Conservation (phyloP, 2,113 vertebrate genomes). For the Jaculus jaculus region DNA sequence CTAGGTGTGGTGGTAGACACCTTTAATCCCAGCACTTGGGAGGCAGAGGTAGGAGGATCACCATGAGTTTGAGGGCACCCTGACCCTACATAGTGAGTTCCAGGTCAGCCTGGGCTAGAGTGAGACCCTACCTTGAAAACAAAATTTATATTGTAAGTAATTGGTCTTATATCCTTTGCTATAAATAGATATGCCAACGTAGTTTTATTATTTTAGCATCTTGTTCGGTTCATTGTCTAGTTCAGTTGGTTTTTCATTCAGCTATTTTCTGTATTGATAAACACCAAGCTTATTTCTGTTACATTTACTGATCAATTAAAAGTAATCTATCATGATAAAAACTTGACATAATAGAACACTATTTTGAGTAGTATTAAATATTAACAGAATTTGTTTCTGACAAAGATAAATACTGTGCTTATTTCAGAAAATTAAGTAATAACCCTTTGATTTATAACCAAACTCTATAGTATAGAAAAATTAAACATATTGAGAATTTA, state of each 20-base stretch:
- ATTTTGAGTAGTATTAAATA: background rate
- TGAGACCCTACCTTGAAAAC: too few relatives aligned
- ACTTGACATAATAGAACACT: background rate
- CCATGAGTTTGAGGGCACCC: too few relatives aligned
- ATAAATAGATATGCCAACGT: background rate
- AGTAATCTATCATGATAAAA: background rate
- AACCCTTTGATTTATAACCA: background rate
- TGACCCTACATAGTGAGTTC: too few relatives aligned
- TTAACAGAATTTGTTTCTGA: background rate
- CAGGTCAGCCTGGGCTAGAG: too few relatives aligned
- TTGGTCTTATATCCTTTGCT: background rate
- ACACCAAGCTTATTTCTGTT: background rate
- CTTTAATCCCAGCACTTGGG: too few relatives aligned
- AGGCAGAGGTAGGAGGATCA: too few relatives aligned
- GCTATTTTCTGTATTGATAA: constrained; percentile 24
- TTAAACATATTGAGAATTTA: background rate
- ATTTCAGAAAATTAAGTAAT: background rate
- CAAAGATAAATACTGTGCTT: background rate
- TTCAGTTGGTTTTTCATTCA: background rate
- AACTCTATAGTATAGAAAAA: background rate
- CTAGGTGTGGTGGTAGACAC: too few relatives aligned
- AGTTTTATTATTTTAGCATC: background rate
- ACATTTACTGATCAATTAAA: constrained; percentile 10
- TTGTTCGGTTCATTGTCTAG: background rate
- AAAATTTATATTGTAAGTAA: constrained; percentile 51